Conservation (phyloP, 2,113 vertebrate genomes). For the Apteryx mantelli region DNA sequence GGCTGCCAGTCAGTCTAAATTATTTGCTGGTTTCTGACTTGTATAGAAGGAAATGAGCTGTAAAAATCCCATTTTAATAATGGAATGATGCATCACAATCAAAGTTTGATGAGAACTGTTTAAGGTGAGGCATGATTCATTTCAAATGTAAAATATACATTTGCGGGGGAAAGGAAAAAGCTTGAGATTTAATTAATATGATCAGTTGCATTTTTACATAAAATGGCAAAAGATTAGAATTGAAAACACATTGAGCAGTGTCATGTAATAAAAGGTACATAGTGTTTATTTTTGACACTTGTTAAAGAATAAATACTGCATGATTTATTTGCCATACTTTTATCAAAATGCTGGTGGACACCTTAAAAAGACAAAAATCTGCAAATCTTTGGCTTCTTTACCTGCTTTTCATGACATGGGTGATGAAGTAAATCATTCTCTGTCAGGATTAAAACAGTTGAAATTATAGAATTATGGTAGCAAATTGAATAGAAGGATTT, state of each 20-base stretch:
- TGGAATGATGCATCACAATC: background rate
- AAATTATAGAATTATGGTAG: conserved; percentile 11
- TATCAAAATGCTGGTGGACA: background rate
- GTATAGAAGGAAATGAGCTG: background rate
- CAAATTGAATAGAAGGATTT: conserved; percentile 29
- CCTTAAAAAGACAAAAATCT: background rate
- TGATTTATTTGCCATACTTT: background rate
- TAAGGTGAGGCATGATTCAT: background rate
- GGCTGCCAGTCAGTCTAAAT: background rate
- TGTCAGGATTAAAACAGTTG: background rate
- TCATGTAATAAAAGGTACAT: background rate
- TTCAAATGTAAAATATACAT: background rate
- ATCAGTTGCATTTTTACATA: conserved; percentile 3
- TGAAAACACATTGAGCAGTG: background rate
- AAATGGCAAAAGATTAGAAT: background rate
- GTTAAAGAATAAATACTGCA: background rate
- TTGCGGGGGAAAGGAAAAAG: background rate
- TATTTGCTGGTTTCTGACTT: background rate
- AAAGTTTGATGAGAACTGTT: background rate
- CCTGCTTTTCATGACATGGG: background rate
- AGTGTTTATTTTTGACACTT: background rate
- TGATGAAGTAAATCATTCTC: background rate
- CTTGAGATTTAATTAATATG: background rate
- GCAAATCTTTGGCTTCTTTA: background rate
- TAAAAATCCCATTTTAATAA: background rate